Evolutionary conservation across 2,113 vertebrate species (phyloP).

Genomic region (Grallaria varia): DNA sequence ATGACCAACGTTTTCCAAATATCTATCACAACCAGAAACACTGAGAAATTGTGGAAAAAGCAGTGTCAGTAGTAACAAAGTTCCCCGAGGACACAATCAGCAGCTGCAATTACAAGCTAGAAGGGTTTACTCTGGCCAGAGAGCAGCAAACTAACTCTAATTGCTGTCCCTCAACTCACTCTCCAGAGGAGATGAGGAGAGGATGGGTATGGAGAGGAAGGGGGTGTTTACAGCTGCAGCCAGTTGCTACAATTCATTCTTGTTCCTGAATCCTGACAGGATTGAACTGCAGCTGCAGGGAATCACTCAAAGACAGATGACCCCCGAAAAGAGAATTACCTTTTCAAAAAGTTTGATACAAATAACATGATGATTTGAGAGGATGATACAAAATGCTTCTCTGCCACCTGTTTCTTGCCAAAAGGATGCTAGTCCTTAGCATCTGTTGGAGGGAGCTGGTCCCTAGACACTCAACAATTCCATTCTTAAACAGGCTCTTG

Average conservation of each 20-base stretch:
- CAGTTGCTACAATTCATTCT: background rate
- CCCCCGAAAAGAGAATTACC: background rate
- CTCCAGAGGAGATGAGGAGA: background rate
- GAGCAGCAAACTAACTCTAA: background rate
- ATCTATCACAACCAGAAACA: background rate
- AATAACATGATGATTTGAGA: background rate
- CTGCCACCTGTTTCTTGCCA: background rate
- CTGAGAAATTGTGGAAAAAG: background rate
- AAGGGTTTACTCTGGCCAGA: background rate
- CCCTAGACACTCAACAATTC: background rate
- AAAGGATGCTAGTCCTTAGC: background rate
- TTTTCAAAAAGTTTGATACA: background rate
- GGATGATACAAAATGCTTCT: background rate
- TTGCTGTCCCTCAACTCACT: background rate
- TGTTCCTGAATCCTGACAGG: background rate
- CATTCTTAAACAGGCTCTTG: background rate
- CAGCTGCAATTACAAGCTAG: background rate
- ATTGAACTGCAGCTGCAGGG: background rate
- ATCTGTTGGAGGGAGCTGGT: background rate
- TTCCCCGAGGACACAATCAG: background rate
- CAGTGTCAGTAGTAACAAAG: background rate
- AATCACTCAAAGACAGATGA: background rate
- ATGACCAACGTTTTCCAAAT: background rate
- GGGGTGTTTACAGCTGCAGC: background rate
- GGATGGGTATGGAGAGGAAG: background rate